phyloP scores from a whole-genome alignment of 2,888 invertebrate genomes.

The Strigamia maritima region DNA sequence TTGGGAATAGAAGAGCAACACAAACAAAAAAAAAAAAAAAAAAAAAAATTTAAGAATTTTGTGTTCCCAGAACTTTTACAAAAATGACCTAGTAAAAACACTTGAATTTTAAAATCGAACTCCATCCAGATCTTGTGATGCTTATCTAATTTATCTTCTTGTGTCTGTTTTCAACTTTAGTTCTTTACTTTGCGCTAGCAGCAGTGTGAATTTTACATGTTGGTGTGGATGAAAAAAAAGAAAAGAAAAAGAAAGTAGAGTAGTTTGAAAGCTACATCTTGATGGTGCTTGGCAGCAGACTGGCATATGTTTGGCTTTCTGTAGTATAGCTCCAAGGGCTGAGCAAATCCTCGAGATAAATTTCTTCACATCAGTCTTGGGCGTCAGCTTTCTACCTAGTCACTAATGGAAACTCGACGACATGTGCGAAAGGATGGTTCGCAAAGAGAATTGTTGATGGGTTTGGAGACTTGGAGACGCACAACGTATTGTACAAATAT shows the following conservation, averaged over 20 bases:
- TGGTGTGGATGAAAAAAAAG: not conserved
- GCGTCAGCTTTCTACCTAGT: constrained; percentile 30
- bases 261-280: constrained; percentile 20
- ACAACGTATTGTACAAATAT: not conserved
- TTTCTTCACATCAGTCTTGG: constrained; percentile 28
- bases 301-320: constrained; percentile 9
- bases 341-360: constrained; percentile 24
- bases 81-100: not conserved
- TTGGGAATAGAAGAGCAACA: constrained; percentile 26
- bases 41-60: not conserved
- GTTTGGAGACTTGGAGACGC: not conserved
- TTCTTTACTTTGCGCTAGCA: constrained; percentile 1
- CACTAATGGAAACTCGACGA: constrained; percentile 32
- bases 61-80: not conserved
- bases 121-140: not conserved
- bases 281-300: constrained; percentile 31
- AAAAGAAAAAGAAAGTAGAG: not conserved
- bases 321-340: not conserved
- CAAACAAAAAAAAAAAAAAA: not conserved
- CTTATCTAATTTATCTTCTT: constrained; percentile 25
- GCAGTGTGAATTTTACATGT: constrained; percentile 34
- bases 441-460: constrained; percentile 13
- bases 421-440: constrained; percentile 4
- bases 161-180: not conserved
- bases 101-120: constrained; percentile 19